phyloP scores from a whole-genome alignment of 2,113 vertebrate species.

The Nematolebias whitei region DNA sequence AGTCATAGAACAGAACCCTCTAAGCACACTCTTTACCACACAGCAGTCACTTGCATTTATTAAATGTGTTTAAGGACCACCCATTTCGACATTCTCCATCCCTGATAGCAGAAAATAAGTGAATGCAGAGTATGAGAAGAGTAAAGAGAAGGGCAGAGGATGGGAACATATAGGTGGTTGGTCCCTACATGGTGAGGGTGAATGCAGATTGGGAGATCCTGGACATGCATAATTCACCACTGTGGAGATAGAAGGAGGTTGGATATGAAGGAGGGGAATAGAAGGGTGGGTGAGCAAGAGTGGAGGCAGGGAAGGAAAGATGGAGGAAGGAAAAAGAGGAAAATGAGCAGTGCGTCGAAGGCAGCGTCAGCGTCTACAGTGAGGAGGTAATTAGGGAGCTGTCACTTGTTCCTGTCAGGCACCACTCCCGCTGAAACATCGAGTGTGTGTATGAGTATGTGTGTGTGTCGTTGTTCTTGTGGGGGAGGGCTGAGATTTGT shows the following conservation, averaged over 20 bases:
- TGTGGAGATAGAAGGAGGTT: slow-evolving; percentile 70
- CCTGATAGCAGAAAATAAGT: slow-evolving; percentile 25
- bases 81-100: slow-evolving; percentile 17
- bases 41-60: not conserved
- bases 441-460: slow-evolving; percentile 49
- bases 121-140: slow-evolving; percentile 47
- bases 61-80: slow-evolving; percentile 7
- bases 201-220: slow-evolving; percentile 78
- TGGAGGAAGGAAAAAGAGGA: slow-evolving; percentile 82
- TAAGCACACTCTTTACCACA: slow-evolving; percentile 23
- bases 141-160: slow-evolving; percentile 45
- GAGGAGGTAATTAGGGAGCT: slow-evolving; percentile 99
- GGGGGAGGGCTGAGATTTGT: slow-evolving; percentile 59
- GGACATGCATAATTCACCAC: slow-evolving; percentile 81
- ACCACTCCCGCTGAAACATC: slow-evolving; percentile 90
- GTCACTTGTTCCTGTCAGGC: slow-evolving; percentile 98
- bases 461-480: slow-evolving; percentile 59
- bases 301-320: slow-evolving; percentile 48
- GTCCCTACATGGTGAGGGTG: slow-evolving; percentile 66
- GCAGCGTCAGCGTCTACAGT: slow-evolving; percentile 94
- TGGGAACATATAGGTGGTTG: slow-evolving; percentile 65
- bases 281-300: slow-evolving; percentile 53
- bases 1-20: slow-evolving; percentile 41
- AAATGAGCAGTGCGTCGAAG: slow-evolving; percentile 95
- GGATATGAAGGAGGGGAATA: slow-evolving; percentile 67